Evolutionary conservation across 2,888 invertebrate genomes (phyloP), one percentile per base, ranked within the genome.

Genomic region (Agrochola macilenta): DNA sequence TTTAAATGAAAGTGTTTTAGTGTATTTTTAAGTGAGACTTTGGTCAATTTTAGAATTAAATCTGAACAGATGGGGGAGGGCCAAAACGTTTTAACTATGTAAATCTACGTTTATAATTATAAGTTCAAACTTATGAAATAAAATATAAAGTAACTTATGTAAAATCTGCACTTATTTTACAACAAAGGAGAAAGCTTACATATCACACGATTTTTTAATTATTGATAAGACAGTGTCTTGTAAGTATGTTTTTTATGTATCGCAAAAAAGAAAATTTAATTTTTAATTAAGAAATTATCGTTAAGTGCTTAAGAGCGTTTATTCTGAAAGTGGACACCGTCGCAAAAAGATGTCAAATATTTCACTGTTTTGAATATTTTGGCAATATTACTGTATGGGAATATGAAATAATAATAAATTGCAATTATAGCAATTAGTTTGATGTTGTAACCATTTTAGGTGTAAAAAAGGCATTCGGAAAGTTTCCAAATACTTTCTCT

Each of bases 1-100:
- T 60, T 39, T 35, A 35, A n/a, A 74, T 14, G 54, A 65, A 74
- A 79, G 30, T 61, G 54, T 46, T 79, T 63, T 52, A 17, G 23
- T 69, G 17, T 64, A 43, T 74, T 74, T 58, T 64, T 39, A 39
- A 39, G 7, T 20, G 17, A 14, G 17, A 5, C 11, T 17, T 20
- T n/a, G 20, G n/a, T 20, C 3, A 4, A 23, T 46, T 35, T 75
- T 43, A 57, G n/a, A 60, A 26, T 23, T 11, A 30, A 23, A 26
- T 39, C 23, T 11, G 7, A 39, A 39, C 26, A 1, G 5, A 14
- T 69, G 9, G 8, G 5, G 5, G 26, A 26, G 26, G 1, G 43
- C 11, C 2, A 26, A 20, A 43, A 46, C 46, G 4, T 65, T 26
- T 20, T 20, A 46, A 26, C 20, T 64, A 9, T 9, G 9, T 64